Evolutionary conservation across 2,888 invertebrate species (phyloP).

Genomic region (Calameuta idolon): DNA sequence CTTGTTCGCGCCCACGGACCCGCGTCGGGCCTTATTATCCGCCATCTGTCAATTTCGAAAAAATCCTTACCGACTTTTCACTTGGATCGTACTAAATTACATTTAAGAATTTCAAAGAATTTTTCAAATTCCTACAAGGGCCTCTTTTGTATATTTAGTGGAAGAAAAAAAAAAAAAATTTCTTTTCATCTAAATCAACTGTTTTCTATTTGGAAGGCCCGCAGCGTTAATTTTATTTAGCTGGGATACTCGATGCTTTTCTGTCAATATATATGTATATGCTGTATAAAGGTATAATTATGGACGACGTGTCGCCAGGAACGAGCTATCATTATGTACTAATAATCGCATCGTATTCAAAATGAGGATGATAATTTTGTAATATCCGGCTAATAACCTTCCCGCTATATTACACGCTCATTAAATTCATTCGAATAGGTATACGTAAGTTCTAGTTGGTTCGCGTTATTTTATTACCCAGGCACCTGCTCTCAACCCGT

Average conservation of each 20-base stretch:
- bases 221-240: background rate
- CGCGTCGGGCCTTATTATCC: conserved; percentile 45
- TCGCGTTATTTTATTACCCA: conserved; percentile 40
- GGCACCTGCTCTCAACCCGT: conserved; percentile 36
- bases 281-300: background rate
- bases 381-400: conserved; percentile 6
- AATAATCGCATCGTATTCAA: conserved; percentile 3
- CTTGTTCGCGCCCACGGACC: conserved; percentile 58
- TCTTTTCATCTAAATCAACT: background rate
- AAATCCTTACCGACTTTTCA: background rate
- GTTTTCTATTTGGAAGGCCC: background rate
- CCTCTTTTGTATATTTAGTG: background rate
- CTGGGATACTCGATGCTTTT: background rate
- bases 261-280: background rate
- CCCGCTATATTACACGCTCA: conserved; percentile 25
- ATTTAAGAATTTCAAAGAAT: background rate
- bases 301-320: conserved; percentile 1
- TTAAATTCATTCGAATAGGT: conserved; percentile 34
- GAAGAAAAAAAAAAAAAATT: background rate
- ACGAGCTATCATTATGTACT: background rate
- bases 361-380: background rate
- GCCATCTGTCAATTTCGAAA: conserved; percentile 52
- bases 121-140: background rate
- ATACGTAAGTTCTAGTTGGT: conserved; percentile 13
- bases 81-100: background rate